phyloP scores from a whole-genome alignment of 1,140 invertebrate genomes.

The Mamestra configurata region DNA sequence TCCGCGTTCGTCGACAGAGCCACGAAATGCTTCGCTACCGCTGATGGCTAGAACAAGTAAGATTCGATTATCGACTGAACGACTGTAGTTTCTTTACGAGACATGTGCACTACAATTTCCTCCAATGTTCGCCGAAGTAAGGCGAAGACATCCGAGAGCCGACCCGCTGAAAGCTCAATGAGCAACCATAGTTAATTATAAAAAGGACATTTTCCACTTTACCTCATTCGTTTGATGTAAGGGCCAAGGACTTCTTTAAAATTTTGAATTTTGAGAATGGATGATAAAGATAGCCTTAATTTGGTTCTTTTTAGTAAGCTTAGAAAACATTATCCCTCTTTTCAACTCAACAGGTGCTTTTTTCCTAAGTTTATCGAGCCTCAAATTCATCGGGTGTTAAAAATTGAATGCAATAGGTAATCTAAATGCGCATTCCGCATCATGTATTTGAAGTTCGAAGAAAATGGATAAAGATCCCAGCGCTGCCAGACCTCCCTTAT shows the following conservation, averaged over 20 bases:
- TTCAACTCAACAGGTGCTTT: too few species aligned
- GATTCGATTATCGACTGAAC: background rate
- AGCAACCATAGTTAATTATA: conserved; percentile 70
- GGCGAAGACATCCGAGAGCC: conserved; percentile 46
- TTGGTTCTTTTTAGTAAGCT: background rate
- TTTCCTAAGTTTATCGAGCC: too few species aligned
- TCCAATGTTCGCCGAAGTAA: conserved; percentile 57
- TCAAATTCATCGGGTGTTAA: too few species aligned
- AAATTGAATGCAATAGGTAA: too few species aligned
- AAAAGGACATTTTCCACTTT: conserved; percentile 69
- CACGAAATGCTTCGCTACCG: conserved; percentile 99
- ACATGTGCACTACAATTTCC: too few species aligned
- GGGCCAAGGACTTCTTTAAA: conserved; percentile 32
- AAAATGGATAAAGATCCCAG: too few species aligned
- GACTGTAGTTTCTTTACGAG: too few species aligned
- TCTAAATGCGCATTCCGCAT: too few species aligned
- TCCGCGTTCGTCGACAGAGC: conserved; percentile 98
- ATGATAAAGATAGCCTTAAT: conserved; percentile 8
- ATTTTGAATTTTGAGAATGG: conserved; percentile 37
- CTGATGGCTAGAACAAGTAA: conserved; percentile 89
- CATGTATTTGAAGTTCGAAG: too few species aligned
- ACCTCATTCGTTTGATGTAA: conserved; percentile 47
- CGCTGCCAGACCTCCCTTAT: too few species aligned
- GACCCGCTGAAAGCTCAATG: conserved; percentile 75
- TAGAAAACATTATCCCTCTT: too few species aligned